phyloP scores from a whole-genome alignment of 2,888 invertebrate genomes.

The Allophyes oxyacanthae region DNA sequence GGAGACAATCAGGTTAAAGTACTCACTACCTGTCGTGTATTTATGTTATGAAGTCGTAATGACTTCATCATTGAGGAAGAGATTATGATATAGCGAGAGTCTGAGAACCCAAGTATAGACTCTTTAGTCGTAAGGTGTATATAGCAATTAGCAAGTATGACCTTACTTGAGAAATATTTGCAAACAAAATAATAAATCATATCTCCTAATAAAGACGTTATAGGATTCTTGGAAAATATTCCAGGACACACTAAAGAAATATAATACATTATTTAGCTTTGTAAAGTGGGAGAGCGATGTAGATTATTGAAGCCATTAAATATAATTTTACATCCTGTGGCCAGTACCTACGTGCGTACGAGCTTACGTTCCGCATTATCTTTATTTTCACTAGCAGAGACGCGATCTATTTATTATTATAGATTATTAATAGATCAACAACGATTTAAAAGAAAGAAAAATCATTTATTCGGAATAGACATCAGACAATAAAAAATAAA shows the following conservation, averaged over 20 bases:
- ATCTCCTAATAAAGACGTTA: neutral
- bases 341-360: constrained; percentile 50
- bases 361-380: constrained; percentile 54
- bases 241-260: neutral
- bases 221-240: neutral
- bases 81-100: too few species aligned
- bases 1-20: constrained; percentile 22
- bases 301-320: constrained; percentile 19
- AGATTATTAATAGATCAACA: neutral
- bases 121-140: too few species aligned
- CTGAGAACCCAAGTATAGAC: too few species aligned
- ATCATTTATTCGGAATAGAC: too few species aligned
- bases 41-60: neutral
- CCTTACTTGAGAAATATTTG: too few species aligned
- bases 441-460: too few species aligned
- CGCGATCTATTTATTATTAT: constrained; percentile 5
- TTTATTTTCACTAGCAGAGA: constrained; percentile 31
- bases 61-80: too few species aligned
- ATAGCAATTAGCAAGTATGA: too few species aligned
- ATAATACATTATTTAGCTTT: neutral
- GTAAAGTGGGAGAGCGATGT: neutral
- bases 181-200: too few species aligned
- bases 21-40: constrained; percentile 21
- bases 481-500: too few species aligned
- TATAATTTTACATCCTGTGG: constrained; percentile 17